These are phyloP conservation scores for Megalops cyprinoides DNA, from an alignment of 2,797 vertebrate species.

Conservation along the genomic window DNA sequence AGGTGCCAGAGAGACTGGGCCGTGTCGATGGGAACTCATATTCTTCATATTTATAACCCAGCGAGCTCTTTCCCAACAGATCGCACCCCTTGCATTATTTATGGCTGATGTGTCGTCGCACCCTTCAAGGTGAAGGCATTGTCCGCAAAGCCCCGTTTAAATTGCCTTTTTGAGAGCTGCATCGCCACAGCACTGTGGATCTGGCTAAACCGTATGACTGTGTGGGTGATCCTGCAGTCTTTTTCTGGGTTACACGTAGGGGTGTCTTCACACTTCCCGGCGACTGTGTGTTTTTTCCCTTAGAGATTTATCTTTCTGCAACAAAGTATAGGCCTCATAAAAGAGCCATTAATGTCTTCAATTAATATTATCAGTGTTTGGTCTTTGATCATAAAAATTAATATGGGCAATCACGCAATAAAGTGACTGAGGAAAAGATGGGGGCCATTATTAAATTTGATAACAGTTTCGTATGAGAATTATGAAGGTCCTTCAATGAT, in stretches of 20 bases:
- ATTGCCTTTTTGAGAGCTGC: not conserved
- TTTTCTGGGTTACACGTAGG: too few species aligned
- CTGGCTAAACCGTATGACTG: not conserved
- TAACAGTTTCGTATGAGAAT: not conserved
- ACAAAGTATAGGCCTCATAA: not conserved
- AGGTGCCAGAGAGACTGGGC: slow-evolving; percentile 27
- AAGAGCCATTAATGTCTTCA: not conserved
- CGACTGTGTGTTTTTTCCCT: not conserved
- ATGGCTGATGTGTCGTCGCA: slow-evolving; percentile 6
- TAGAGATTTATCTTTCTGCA: not conserved
- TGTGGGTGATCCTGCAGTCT: not conserved
- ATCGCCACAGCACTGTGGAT: not conserved
- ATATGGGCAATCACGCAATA: not conserved
- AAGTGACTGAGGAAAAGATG: not conserved
- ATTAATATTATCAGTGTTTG: not conserved
- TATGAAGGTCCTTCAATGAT: slow-evolving; percentile 9
- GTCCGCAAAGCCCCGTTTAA: not conserved
- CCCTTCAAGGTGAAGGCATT: slow-evolving; percentile 14
- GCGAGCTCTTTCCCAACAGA: not conserved
- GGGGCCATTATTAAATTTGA: not conserved
- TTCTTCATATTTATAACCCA: slow-evolving; percentile 27
- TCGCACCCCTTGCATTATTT: slow-evolving; percentile 27
- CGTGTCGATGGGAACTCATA: slow-evolving; percentile 20
- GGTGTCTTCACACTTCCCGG: not conserved
- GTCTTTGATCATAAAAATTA: not conserved